Evolutionary conservation across 2,888 invertebrate genomes (phyloP).

Genomic region (Cheilosia pagana): DNA sequence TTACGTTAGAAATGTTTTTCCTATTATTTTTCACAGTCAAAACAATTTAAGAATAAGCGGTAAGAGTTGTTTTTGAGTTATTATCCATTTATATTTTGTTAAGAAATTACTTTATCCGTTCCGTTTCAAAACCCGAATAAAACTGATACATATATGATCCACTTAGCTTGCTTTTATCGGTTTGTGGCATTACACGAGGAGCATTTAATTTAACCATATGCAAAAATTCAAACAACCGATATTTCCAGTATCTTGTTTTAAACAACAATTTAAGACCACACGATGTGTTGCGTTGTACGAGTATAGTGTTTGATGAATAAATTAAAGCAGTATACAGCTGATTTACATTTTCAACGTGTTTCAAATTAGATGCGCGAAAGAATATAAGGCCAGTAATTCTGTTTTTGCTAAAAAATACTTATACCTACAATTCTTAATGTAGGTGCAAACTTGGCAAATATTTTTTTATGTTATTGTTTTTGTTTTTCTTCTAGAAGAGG

Average conservation of each 20-base stretch:
- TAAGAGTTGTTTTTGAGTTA: not conserved
- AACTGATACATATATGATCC: conserved; percentile 80
- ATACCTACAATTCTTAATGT: not conserved
- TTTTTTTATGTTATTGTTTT: too few relatives aligned
- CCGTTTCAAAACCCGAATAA: conserved; percentile 78
- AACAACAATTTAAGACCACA: conserved; percentile 57
- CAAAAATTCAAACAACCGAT: conserved; percentile 68
- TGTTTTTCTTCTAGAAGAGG: too few relatives aligned
- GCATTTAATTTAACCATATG: conserved; percentile 53
- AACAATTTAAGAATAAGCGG: conserved; percentile 65
- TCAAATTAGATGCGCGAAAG: conserved; percentile 32
- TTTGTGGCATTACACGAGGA: conserved; percentile 72
- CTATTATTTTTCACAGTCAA: conserved; percentile 10
- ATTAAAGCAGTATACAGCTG: conserved; percentile 46
- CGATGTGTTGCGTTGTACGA: conserved; percentile 21
- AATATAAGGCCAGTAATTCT: conserved; percentile 18
- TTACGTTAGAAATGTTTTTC: not conserved
- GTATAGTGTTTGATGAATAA: conserved; percentile 49
- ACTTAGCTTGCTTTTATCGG: conserved; percentile 81
- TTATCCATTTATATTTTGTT: conserved; percentile 21
- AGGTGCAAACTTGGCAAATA: not conserved
- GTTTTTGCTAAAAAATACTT: not conserved
- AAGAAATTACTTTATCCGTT: conserved; percentile 74
- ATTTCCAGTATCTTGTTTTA: conserved; percentile 73
- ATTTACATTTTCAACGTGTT: conserved; percentile 64